phyloP scores from a whole-genome alignment of 2,797 vertebrate genomes.

The Chrysolophus pictus region DNA sequence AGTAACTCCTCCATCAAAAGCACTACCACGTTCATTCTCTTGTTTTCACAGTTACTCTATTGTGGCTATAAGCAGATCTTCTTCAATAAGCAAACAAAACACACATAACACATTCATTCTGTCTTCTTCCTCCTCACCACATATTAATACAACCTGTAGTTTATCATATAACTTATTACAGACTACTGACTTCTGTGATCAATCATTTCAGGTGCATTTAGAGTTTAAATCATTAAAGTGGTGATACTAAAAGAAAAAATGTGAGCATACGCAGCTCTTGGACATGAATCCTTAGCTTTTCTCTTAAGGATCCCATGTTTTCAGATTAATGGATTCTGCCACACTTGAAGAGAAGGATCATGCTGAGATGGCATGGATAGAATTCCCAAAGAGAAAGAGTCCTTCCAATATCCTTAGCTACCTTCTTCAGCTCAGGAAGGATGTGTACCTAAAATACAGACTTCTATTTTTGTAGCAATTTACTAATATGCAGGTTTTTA shows the following conservation, averaged over 20 bases:
- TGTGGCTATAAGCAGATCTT: no score
- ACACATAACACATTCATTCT: not conserved
- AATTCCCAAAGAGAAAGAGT: not conserved
- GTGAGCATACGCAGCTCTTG: not conserved
- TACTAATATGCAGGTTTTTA: not conserved
- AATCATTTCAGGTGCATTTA: not conserved
- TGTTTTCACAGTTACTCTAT: not conserved
- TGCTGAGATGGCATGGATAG: not conserved
- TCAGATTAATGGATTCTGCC: not conserved
- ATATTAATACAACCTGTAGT: not conserved
- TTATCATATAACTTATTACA: not conserved
- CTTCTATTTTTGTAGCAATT: not conserved
- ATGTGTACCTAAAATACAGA: not conserved
- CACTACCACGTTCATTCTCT: not conserved
- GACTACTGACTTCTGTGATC: not conserved
- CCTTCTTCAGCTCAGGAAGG: not conserved
- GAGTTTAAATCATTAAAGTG: not conserved
- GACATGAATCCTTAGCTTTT: not conserved
- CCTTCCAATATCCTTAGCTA: not conserved
- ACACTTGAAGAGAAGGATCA: not conserved
- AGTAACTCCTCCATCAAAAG: not conserved
- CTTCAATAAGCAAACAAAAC: not conserved
- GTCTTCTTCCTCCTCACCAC: accelerated
- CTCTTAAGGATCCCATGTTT: not conserved
- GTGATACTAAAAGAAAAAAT: not conserved